Evolutionary conservation across 2,113 vertebrate species (phyloP), one percentile per base, ranked within the genome.

Genomic region (Cervus canadensis): DNA sequence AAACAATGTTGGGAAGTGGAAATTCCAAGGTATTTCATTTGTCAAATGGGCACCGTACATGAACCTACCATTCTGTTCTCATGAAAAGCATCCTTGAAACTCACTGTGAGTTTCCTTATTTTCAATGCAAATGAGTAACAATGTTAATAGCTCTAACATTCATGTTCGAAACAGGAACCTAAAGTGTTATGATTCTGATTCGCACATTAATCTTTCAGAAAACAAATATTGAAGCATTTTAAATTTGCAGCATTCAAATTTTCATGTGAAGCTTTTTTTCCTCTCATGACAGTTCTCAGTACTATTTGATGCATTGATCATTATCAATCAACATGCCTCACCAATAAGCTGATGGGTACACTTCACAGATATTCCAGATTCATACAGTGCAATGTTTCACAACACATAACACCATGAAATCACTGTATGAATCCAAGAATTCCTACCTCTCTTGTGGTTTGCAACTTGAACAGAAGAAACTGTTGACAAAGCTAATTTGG

Each of bases 391-490:
- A 98, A 98, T 98, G 96, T 98, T 97, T 98, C 98, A 99, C 98
- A 98, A 99, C 98, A 99, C 98, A 97, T 94, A 98, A 98, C 98
- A 98, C 96, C 96, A 98, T 98, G 98, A 97, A 89, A 98, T 97
- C 98, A 98, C 99, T 98, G 99, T 99, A 99, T 99, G 99, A 99
- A 99, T 99, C 99, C 98, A 98, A 99, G 99, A 99, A 99, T 98
- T 99, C 99, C 99, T 99, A 99, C 99, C 99, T 99, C 99, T 99
- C 99, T 99, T 99, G 99, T 99, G 99, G 99, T 99, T 99, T 99
- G 99, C 99, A 99, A 99, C 99, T 99, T 99, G 99, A 99, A 99
- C 99, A 98, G 99, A 99, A 99, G 99, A 99, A 99, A 99, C 99
- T 98, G 99, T 99, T 99, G 99, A 99, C 99, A 99, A 99, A 98